A percentile compares a stretch with the other conserved stretches of the same genome.
Evolutionary conservation across 2,113 vertebrate species (phyloP).

Genomic region (Pyrgilauda ruficollis): DNA sequence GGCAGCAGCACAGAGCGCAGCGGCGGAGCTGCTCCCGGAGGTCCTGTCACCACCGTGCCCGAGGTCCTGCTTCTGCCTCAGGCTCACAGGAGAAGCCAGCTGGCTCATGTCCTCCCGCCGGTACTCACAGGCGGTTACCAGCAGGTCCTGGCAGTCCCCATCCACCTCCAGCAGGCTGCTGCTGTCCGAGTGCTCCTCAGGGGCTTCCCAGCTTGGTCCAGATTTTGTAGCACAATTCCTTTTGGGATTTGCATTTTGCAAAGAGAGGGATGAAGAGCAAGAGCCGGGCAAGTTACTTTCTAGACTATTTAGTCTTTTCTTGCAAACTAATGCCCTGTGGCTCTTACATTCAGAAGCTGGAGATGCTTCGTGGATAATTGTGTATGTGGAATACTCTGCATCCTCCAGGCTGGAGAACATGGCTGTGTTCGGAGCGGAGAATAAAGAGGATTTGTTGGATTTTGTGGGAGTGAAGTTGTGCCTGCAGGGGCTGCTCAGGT

Average conservation of each 20-base stretch:
- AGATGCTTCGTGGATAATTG: conserved; percentile 75
- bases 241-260: conserved; percentile 19
- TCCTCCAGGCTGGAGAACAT: conserved; percentile 76
- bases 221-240: conserved; percentile 5
- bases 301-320: conserved; percentile 2
- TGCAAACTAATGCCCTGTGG: conserved; percentile 28
- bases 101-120: conserved; percentile 44
- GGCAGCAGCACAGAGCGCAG: background rate
- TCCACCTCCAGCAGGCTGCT: conserved; percentile 82
- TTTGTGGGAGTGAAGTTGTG: background rate
- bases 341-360: conserved; percentile 66
- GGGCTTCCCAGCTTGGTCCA: conserved; percentile 6
- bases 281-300: conserved; percentile 22
- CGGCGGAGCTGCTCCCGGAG: background rate
- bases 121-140: conserved; percentile 42
- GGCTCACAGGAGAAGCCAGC: conserved; percentile 57
- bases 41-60: background rate
- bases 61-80: conserved; percentile 9
- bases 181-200: conserved; percentile 57
- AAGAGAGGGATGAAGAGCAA: conserved; percentile 49
- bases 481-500: conserved; percentile 8
- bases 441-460: background rate
- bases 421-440: conserved; percentile 41
- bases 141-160: conserved; percentile 73
- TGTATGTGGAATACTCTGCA: conserved; percentile 72